A percentile compares a stretch with the other conserved stretches of the same genome.
Conservation (phyloP, 2,797 vertebrate genomes). For the Falco peregrinus region DNA sequence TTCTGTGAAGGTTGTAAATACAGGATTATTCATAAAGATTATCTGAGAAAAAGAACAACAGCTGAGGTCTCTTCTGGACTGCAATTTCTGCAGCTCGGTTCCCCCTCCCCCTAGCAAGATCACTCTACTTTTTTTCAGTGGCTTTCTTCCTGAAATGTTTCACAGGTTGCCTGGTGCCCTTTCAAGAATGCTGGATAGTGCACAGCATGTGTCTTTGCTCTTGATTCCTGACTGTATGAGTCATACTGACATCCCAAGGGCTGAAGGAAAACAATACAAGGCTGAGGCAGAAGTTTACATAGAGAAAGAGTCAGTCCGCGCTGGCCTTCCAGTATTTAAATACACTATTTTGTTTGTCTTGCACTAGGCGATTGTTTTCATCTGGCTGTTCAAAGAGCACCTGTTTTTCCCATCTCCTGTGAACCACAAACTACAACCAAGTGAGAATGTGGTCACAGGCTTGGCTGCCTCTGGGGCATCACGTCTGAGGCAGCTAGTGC, state of each 20-base stretch:
- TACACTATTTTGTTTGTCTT: background rate
- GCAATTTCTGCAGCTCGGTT: constrained; percentile 35
- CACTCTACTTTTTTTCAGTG: background rate
- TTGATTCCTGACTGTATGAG: background rate
- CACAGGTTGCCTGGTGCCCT: constrained; percentile 16
- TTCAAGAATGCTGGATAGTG: constrained; percentile 44
- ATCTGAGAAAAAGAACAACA: constrained; percentile 51
- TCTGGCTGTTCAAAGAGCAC: background rate
- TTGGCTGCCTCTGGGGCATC: background rate
- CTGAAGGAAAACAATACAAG: background rate
- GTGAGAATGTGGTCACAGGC: background rate
- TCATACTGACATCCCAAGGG: background rate
- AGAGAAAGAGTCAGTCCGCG: background rate
- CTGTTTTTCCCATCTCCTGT: background rate
- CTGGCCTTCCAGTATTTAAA: background rate
- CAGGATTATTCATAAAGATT: constrained; percentile 52
- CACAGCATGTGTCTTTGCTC: constrained; percentile 8
- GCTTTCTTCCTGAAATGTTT: constrained; percentile 54
- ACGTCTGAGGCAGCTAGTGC: background rate
- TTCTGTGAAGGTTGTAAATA: constrained; percentile 44
- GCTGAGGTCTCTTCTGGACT: constrained; percentile 16
- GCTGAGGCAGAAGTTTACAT: background rate
- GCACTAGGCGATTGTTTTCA: background rate
- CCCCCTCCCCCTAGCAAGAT: constrained; percentile 39
- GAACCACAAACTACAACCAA: background rate